These are phyloP conservation scores for Lacerta viridis DNA, from an alignment of 2,797 vertebrate species.

Conservation along the genomic window DNA sequence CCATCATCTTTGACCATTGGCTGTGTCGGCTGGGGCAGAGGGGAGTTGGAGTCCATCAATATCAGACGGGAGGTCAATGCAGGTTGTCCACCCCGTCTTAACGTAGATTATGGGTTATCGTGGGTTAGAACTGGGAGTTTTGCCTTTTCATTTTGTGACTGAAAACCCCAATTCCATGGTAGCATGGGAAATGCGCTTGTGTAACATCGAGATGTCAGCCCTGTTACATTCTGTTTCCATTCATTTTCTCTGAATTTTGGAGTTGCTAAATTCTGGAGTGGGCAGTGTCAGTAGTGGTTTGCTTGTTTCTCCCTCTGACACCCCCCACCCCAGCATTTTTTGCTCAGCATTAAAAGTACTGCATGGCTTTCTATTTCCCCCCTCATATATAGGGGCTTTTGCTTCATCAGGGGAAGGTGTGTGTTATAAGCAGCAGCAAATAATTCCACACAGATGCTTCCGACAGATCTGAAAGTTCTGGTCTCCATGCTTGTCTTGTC, in stretches of 20 bases:
- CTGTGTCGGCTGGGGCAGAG: too few species aligned
- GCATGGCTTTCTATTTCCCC: neutral
- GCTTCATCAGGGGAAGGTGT: neutral
- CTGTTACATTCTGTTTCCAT: neutral
- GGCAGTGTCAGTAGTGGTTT: neutral
- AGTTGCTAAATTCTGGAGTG: neutral
- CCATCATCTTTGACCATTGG: too few species aligned
- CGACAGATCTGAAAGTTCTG: neutral
- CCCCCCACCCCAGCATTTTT: too few species aligned
- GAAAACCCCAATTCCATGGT: neutral
- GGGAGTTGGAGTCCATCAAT: too few species aligned
- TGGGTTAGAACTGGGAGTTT: neutral
- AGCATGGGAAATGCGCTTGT: neutral
- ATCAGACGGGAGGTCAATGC: too few species aligned
- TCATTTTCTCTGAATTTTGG: neutral
- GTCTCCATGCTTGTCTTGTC: neutral
- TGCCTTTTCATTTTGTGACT: neutral
- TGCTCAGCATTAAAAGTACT: neutral
- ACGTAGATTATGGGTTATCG: neutral
- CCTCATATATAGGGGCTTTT: neutral
- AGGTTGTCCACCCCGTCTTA: neutral
- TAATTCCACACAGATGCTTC: accelerated
- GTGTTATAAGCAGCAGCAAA: accelerated
- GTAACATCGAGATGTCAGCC: neutral
- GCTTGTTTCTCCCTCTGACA: neutral